Evolutionary conservation across 2,888 invertebrate genomes (phyloP), one percentile per base, ranked within the genome.

Genomic region (Gastrophysa polygoni): DNA sequence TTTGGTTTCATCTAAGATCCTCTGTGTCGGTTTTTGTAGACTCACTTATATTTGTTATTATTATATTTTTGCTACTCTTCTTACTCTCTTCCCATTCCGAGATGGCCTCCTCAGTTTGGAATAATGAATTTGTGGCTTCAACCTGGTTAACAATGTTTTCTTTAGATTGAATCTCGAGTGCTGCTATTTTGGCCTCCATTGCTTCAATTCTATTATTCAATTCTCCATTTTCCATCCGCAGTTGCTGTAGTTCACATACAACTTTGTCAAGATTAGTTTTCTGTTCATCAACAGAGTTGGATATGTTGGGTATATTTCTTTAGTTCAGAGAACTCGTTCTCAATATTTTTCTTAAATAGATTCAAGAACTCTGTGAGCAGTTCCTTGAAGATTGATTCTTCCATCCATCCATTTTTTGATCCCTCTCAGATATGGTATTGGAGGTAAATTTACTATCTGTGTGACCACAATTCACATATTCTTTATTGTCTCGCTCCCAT

Each of bases 391-490:
- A 49, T 28, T 49, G 16, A 49, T 49, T 49, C n/a, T 51, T 51
- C 17, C 17, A 32, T 20, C 14, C 28, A 49, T 28, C 32, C 51
- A 32, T 51, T 51, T 32, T 51, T 18, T 29, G 16, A 17, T 18
- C 18, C 29, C 51, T 32, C 51, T 10, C 49, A 49, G 49, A 24
- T 49, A 21, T 49, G 6, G 49, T 49, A 49, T 49, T 24, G n/a
- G 28, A 49, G 24, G 24, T 49, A n/a, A 11, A 24, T 24, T 21
- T 21, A n/a, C 24, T 21, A 49, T 49, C 8, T 3, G 28, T 49
- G 49, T 49, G 49, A 49, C 49, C 49, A 49, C 49, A 49, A 49
- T 49, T 49, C 16, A 24, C 49, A 16, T 49, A 49, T 11, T 49
- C 28, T 49, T 49, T 24, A 16, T 49, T 49, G 16, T 49, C 24